Evolutionary conservation across 2,113 vertebrate genomes (phyloP).

Genomic region (Synodontis membranacea): DNA sequence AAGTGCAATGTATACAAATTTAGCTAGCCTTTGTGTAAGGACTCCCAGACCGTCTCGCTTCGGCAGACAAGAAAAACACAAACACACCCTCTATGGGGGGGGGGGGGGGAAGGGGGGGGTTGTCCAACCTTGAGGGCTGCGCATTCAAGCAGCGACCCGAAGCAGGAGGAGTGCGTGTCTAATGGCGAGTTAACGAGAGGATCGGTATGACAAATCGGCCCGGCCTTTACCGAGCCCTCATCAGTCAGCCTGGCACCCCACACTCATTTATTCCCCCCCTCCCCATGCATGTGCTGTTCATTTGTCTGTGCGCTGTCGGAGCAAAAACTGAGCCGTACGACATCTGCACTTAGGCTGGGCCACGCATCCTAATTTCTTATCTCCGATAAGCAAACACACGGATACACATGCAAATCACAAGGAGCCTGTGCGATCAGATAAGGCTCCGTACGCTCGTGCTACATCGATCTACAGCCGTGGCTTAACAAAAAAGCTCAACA

Average conservation of each 20-base stretch:
- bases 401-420: constrained; percentile 27
- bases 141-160: neutral
- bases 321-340: neutral
- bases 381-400: neutral
- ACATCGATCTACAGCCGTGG: neutral
- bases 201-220: constrained; percentile 60
- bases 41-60: constrained; percentile 25
- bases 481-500: constrained; percentile 9
- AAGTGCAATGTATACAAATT: neutral
- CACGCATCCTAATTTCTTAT: neutral
- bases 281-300: neutral
- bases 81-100: constrained; percentile 36
- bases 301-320: constrained; percentile 4
- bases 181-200: constrained; percentile 44
- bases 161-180: constrained; percentile 18
- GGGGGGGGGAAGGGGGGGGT: constrained; percentile 53
- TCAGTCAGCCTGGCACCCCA: constrained; percentile 40
- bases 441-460: neutral
- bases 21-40: neutral
- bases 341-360: neutral
- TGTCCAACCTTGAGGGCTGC: constrained; percentile 47
- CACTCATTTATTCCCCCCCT: constrained; percentile 12
- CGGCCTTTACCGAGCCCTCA: constrained; percentile 50
- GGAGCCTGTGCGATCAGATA: neutral
- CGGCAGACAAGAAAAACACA: constrained; percentile 36